Evolutionary conservation across 2,113 vertebrate genomes (phyloP).

Genomic region (Tichodroma muraria): DNA sequence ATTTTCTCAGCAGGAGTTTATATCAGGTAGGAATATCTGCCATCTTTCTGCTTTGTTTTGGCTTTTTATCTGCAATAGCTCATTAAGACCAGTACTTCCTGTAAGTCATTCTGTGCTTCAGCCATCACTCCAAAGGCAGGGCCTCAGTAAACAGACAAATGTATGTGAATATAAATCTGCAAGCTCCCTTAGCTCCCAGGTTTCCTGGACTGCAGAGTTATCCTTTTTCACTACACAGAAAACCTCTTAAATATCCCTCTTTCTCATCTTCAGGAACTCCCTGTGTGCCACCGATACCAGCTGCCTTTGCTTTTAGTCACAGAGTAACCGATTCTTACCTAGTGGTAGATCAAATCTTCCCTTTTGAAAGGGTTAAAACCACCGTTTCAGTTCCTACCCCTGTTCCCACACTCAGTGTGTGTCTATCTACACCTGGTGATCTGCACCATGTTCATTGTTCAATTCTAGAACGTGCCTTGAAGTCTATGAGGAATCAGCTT

Average conservation of each 20-base stretch:
- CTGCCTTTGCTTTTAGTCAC: neutral
- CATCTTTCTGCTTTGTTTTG: neutral
- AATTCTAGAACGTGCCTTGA: neutral
- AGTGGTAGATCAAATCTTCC: neutral
- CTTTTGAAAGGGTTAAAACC: neutral
- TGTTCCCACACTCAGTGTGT: neutral
- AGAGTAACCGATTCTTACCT: neutral
- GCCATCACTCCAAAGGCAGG: neutral
- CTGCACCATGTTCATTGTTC: neutral
- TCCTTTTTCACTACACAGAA: neutral
- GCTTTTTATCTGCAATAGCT: neutral
- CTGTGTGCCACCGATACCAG: neutral
- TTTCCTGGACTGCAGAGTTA: neutral
- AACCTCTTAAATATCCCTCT: neutral
- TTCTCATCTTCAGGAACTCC: neutral
- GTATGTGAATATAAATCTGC: neutral
- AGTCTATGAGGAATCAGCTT: neutral
- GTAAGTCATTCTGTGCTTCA: neutral
- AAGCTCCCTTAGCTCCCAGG: neutral
- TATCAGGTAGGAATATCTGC: neutral
- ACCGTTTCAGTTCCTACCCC: neutral
- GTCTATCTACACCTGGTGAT: neutral
- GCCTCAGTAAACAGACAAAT: neutral
- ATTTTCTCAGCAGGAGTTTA: neutral
- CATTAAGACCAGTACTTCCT: neutral